phyloP scores from a whole-genome alignment of 30 jellyfish, hydroid and myxozoan species.

The Clytia hemisphaerica region DNA sequence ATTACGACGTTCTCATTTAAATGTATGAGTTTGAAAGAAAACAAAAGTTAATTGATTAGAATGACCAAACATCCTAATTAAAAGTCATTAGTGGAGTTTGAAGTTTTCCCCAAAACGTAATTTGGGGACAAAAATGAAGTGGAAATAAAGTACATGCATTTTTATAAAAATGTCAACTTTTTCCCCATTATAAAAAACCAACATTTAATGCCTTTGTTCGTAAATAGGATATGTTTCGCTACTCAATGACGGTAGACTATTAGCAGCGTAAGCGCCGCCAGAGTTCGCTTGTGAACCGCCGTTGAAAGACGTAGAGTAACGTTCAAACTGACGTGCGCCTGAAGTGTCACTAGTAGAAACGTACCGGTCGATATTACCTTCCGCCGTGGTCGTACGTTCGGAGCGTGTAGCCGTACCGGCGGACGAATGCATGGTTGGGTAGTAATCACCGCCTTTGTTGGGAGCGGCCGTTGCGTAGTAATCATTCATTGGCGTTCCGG shows the following conservation, averaged over 20 bases:
- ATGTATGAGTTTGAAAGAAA: too few species aligned
- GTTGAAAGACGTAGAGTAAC: slow-evolving; percentile 10
- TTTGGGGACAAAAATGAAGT: too few species aligned
- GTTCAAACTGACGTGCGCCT: not conserved
- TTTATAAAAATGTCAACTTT: too few species aligned
- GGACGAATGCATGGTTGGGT: slow-evolving; percentile 8
- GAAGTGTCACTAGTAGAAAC: slow-evolving; percentile 1
- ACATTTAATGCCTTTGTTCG: slow-evolving; percentile 17
- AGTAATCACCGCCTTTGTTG: not conserved
- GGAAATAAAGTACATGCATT: too few species aligned
- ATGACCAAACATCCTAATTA: too few species aligned
- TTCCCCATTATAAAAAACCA: too few species aligned
- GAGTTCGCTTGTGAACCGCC: slow-evolving; percentile 20
- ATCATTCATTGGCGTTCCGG: slow-evolving; percentile 15
- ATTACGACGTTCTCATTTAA: too few species aligned
- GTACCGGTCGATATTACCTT: not conserved
- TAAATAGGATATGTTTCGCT: slow-evolving; percentile 13
- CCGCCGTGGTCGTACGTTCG: slow-evolving; percentile 2
- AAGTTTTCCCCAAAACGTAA: slow-evolving; percentile 4
- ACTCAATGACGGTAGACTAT: not conserved
- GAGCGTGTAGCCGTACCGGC: not conserved
- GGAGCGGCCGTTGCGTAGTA: not conserved
- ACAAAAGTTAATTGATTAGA: too few species aligned
- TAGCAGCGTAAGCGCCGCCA: not conserved
- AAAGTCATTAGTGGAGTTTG: too few species aligned